Conservation (phyloP, 1,140 invertebrate genomes). For the Aphelenchoides avenae region DNA sequence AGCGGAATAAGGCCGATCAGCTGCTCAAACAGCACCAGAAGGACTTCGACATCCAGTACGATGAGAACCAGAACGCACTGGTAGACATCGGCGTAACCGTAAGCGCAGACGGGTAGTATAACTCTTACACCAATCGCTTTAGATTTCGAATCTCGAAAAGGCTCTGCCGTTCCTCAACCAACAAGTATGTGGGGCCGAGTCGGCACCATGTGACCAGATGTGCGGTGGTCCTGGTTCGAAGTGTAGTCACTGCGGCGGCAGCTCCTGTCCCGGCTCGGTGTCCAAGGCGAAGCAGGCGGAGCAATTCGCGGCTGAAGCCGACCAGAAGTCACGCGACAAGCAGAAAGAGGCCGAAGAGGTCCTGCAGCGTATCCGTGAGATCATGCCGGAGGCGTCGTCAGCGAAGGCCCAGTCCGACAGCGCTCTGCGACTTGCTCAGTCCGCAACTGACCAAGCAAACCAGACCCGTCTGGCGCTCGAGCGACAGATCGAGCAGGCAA, state of each 20-base stretch:
- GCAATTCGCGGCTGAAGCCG: slow-evolving; percentile 54
- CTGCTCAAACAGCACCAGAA: slow-evolving; percentile 47
- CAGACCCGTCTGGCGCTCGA: slow-evolving; percentile 36
- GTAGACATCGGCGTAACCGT: slow-evolving; percentile 38
- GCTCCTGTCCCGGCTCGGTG: slow-evolving; percentile 56
- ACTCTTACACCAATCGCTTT: neutral
- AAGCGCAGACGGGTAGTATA: neutral
- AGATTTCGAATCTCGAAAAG: slow-evolving; percentile 40
- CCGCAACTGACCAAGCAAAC: slow-evolving; percentile 29
- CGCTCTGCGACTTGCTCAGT: slow-evolving; percentile 22
- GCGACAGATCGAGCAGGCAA: slow-evolving; percentile 43
- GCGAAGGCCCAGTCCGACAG: slow-evolving; percentile 14
- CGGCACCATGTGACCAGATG: slow-evolving; percentile 48
- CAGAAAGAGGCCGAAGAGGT: slow-evolving; percentile 54
- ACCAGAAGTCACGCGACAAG: slow-evolving; percentile 47
- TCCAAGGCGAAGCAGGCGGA: slow-evolving; percentile 55
- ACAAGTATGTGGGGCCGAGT: slow-evolving; percentile 53
- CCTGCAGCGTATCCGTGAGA: slow-evolving; percentile 36
- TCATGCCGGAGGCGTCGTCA: slow-evolving; percentile 15
- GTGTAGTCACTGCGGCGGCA: slow-evolving; percentile 51
- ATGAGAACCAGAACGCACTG: slow-evolving; percentile 49
- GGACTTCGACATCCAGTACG: slow-evolving; percentile 55
- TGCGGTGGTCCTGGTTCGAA: slow-evolving; percentile 51
- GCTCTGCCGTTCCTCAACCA: slow-evolving; percentile 47
- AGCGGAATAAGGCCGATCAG: slow-evolving; percentile 42